phyloP scores from a whole-genome alignment of 2,797 vertebrate species.

The Ispidina lecontei region DNA sequence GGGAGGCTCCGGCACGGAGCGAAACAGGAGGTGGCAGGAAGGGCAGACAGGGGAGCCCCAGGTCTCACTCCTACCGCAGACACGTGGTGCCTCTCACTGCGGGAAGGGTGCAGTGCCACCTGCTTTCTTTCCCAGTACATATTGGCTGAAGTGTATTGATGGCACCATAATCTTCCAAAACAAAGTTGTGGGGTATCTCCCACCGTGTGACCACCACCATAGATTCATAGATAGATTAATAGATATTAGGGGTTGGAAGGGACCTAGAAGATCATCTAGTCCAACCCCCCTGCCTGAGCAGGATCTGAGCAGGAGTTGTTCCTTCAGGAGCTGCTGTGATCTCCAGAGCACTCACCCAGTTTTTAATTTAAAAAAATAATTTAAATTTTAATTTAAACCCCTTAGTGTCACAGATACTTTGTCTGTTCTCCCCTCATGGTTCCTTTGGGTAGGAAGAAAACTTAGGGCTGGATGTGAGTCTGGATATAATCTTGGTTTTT shows the following conservation, averaged over 20 bases:
- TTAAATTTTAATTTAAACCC: background rate
- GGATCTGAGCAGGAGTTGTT: background rate
- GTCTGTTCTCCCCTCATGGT: background rate
- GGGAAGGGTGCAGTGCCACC: no score
- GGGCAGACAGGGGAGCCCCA: background rate
- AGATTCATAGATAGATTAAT: no score
- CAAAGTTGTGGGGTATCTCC: background rate
- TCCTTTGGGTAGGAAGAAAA: background rate
- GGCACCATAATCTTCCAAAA: no score
- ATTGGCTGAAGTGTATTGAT: rapidly evolving
- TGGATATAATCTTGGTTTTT: background rate
- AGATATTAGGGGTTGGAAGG: no score
- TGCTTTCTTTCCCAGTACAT: background rate
- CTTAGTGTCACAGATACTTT: background rate
- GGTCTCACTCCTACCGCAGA: rapidly evolving
- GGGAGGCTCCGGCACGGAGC: background rate
- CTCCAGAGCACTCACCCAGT: no score
- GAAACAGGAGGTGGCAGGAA: background rate
- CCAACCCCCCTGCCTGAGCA: no score
- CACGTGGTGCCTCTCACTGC: rapidly evolving
- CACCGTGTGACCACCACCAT: rapidly evolving
- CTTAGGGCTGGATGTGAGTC: background rate
- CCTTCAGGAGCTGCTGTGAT: background rate
- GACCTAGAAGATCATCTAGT: no score
- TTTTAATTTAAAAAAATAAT: no score